Conservation (phyloP, 2,888 invertebrate species). For the Chironomus riparius region DNA sequence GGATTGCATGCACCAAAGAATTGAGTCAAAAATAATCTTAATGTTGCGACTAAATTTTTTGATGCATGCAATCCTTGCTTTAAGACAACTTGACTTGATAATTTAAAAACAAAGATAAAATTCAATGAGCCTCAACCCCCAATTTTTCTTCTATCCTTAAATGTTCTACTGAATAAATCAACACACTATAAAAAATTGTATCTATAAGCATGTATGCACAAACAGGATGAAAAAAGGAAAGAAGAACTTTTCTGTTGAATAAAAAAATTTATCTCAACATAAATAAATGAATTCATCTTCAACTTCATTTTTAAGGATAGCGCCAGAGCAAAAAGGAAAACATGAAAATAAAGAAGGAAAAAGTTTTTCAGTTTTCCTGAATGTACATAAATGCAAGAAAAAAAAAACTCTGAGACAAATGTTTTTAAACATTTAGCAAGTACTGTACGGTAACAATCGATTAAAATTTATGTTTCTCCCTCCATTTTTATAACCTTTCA, state of each 20-base stretch:
- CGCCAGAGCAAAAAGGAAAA: neutral
- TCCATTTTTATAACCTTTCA: too few relatives aligned
- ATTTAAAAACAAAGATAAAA: too few relatives aligned
- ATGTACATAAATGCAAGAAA: neutral
- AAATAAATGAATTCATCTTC: neutral
- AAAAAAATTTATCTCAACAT: neutral
- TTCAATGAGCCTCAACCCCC: too few relatives aligned
- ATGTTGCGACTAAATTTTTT: too few relatives aligned
- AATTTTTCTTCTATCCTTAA: neutral
- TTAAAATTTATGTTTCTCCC: too few relatives aligned
- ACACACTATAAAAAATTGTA: neutral
- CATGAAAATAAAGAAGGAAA: neutral
- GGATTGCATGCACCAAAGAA: too few relatives aligned
- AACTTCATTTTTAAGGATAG: neutral
- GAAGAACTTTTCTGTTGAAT: neutral
- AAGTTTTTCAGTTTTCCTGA: neutral
- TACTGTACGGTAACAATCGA: neutral
- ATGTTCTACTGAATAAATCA: neutral
- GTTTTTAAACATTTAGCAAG: constrained; percentile 1
- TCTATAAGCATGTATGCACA: neutral
- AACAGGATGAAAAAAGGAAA: neutral
- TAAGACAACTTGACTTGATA: too few relatives aligned
- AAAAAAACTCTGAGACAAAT: neutral
- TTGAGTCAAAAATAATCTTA: too few relatives aligned
- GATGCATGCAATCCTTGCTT: too few relatives aligned